A percentile compares a stretch with the other conserved stretches of the same genome.
These are phyloP conservation scores for Mobula birostris DNA, from an alignment of 2,113 vertebrate genomes.

Conservation along the genomic window DNA sequence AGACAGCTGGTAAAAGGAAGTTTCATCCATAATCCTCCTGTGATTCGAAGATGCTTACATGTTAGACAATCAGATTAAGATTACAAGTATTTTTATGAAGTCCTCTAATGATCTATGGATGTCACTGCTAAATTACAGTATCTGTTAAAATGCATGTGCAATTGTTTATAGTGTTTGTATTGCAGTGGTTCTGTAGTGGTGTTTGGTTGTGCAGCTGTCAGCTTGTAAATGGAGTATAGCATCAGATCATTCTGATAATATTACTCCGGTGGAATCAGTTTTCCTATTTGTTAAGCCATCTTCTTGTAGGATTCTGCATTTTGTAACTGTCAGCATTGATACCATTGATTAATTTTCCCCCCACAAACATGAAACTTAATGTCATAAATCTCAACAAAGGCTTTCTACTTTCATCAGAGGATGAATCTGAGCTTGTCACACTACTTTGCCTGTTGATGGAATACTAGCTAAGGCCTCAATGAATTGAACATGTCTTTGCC, in stretches of 20 bases:
- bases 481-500: not conserved
- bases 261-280: not conserved
- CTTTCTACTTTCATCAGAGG: not conserved
- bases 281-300: not conserved
- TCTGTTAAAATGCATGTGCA: not conserved
- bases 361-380: not conserved
- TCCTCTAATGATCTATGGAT: not conserved
- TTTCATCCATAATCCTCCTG: too few species aligned
- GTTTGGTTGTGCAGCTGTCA: not conserved
- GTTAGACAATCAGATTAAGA: not conserved
- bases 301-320: conserved; percentile 7
- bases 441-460: not conserved
- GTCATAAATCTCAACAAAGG: not conserved
- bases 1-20: not conserved
- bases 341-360: not conserved
- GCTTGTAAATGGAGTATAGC: not conserved
- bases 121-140: not conserved
- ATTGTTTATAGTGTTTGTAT: not conserved
- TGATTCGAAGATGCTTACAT: not conserved
- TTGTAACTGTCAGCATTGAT: not conserved
- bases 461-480: too few species aligned
- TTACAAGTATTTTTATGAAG: not conserved
- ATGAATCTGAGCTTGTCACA: not conserved
- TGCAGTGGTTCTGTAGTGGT: too few species aligned
- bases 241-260: not conserved